Base-by-base conservation (phyloP, 1,140 invertebrate genomes). In the Drosophila bocki region DNA sequence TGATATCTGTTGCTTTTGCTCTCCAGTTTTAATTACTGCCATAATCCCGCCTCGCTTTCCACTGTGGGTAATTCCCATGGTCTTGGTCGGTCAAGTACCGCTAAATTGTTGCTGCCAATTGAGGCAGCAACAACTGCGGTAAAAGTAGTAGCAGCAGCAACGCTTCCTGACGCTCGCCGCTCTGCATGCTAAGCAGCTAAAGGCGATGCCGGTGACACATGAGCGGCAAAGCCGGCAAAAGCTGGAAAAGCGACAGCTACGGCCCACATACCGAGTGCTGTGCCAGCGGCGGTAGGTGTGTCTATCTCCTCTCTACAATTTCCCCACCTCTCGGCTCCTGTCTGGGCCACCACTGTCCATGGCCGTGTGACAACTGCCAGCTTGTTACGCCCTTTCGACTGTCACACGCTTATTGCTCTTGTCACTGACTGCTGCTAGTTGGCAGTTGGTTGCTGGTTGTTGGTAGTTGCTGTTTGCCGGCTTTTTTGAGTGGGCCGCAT, bases 171-270 rank as follows among this genome's bases (percentile, higher is more conserved):
- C 48, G 85, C 80, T 71, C 48, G 64, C 45, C 70, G 84, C 80
- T 62, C 75, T 90, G 84, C 84, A 87, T 87, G 84, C 85, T 87
- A 87, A 87, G 69, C 78, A 87, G 84, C 77, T 64, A 70, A 45
- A 72, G 83, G 83, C 82, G 67, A 75, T 63, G 75, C 45, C 70
- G 75, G 71, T 78, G 75, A 83, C 80, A 83, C 70, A 63, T 78
- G 80, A 82, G 62, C 72, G 71, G 75, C 76, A 77, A 82, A 62
- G 63, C 59, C 68, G 74, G 51, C 60, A 50, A 35, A 41, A 62
- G 22, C 53, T 57, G 42, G 17, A 54, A 54, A 54, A 54, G 51
- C 51, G 50, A 53, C 53, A 51, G 19, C 54, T 45, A 32, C 84
- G 69, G 61, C 83, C 84, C 84, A 88, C 84, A 80, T 83, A 51